Evolutionary conservation across 2,797 vertebrate genomes (phyloP), one percentile per base, ranked within the genome.

Genomic region (Melanotaenia pygmaea): DNA sequence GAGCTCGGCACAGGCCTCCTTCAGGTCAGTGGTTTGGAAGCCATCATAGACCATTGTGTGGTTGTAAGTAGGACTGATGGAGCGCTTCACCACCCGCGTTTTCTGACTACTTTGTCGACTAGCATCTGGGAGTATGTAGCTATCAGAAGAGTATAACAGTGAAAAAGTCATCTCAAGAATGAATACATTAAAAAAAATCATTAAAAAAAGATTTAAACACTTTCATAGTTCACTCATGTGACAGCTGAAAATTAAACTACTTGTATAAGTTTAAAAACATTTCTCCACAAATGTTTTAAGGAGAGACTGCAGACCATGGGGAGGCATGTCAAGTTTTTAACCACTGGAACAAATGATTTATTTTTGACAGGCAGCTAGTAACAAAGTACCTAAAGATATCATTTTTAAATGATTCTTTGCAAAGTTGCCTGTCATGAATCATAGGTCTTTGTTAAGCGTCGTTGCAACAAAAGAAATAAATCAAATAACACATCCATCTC

Each of bases 41-140:
- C 98, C 98, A 0, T 99, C 98, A 0, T 99, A 99, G 56, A 99
- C 98, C 98, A 99, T 99, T 77, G 98, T 99, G 93, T 99, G 98
- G 92, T 99, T 99, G 84, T 96, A 99, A 34, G 94, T 82, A 0
- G 98, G 97, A 86, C 93, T 97, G 83, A 98, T 85, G 69, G 94
- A 95, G 67, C 87, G 91, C 68, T 95, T 96, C 20, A 97, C 93
- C 74, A 96, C 89, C 24, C 96, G 94, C 0, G 98, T 99, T 84
- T 95, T 96, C 83, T 99, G 98, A 40, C 96, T 94, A 71, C 97
- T 97, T 8, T 94, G 90, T 12, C 94, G 95, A 84, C 94, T 97
- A 62, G 96, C 95, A 5, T 99, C 98, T 0, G 98, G 98, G 37
- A 99, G 95, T 57, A 99, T 96, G 20, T 94, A 98, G 92, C 96